phyloP scores from a whole-genome alignment of 2,888 invertebrate genomes.

The Eulithis testata region DNA sequence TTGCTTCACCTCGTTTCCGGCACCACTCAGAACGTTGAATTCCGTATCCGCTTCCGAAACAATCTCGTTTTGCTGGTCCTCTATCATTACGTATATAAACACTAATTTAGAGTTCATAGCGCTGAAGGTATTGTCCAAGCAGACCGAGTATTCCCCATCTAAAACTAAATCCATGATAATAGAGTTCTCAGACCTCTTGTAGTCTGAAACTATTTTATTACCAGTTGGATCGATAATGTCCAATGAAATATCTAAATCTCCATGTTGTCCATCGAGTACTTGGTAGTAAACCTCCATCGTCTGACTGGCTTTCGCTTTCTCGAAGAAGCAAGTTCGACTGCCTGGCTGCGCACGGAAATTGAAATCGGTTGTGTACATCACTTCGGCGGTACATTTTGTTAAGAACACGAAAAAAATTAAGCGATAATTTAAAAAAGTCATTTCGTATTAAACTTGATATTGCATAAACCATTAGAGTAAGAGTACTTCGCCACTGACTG shows the following conservation, averaged over 20 bases:
- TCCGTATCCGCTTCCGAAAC: conserved; percentile 50
- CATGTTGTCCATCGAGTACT: conserved; percentile 92
- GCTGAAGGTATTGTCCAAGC: conserved; percentile 94
- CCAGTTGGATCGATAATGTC: conserved; percentile 87
- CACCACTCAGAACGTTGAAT: conserved; percentile 45
- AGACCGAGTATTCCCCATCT: conserved; percentile 91
- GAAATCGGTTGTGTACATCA: conserved; percentile 64
- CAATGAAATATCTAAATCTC: conserved; percentile 93
- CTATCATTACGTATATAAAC: conserved; percentile 90
- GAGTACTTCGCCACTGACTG: conserved; percentile 1
- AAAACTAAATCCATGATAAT: conserved; percentile 85
- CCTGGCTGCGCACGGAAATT: conserved; percentile 73
- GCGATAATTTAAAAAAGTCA: conserved; percentile 9
- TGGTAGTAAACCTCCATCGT: conserved; percentile 76
- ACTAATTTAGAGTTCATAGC: conserved; percentile 92
- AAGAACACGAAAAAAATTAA: conserved; percentile 36
- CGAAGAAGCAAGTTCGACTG: conserved; percentile 67
- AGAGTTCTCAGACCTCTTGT: conserved; percentile 88
- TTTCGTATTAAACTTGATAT: conserved; percentile 2
- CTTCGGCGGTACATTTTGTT: conserved; percentile 45
- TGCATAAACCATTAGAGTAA: conserved; percentile 1
- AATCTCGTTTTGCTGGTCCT: conserved; percentile 78
- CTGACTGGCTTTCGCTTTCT: conserved; percentile 66
- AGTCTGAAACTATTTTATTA: conserved; percentile 85
- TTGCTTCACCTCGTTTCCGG: conserved; percentile 59